Base-by-base conservation (phyloP, 2,797 vertebrate species). In the Pseudochirops cupreus region DNA sequence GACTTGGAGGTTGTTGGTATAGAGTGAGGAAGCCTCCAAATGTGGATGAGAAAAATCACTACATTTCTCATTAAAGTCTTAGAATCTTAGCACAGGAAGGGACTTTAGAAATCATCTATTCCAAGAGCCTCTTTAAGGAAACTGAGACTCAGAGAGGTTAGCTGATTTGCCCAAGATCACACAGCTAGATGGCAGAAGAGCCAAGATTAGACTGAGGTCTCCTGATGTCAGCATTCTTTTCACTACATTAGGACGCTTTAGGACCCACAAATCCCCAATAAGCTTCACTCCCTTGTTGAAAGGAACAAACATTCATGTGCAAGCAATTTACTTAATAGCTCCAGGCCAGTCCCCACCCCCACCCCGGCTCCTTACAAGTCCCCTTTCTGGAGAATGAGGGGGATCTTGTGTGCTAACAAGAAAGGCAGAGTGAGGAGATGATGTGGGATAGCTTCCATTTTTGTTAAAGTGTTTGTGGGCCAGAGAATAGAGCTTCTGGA, bases 251-350 rank as follows among this genome's bases (percentile, higher is more conserved):
- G 82, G 33, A 57, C 93, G 13, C 59, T 26, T 93, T 93, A 92
- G 94, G 93, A 93, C 92, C 92, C 93, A 92, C 62, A 94, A 18
- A 97, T 95, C 97, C 95, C 95, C 90, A 96, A 97, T 97, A 94
- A 96, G 93, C 97, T 50, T 95, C 97, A 97, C 95, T 97, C 74
- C 97, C 96, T 98, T 98, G 96, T 97, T 97, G 96, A 96, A 96
- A 96, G 93, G 97, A 97, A 97, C 94, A 95, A 39, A 31, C 95
- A 94, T 97, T 98, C 98, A 98, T 14, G 16, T 98, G 97, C 97
- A 97, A 98, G 97, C 96, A 98, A 97, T 98, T 98, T 98, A 96
- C 90, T 94, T 98, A 98, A 98, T 98, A 97, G 97, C 97, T 96
- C 97, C 97, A 97, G 96, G 97, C 97, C 96, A 91, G 91, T 91